A percentile compares a stretch with the other conserved stretches of the same genome.
Evolutionary conservation across 2,888 invertebrate genomes (phyloP).

Genomic region (Sarcophaga carnaria): DNA sequence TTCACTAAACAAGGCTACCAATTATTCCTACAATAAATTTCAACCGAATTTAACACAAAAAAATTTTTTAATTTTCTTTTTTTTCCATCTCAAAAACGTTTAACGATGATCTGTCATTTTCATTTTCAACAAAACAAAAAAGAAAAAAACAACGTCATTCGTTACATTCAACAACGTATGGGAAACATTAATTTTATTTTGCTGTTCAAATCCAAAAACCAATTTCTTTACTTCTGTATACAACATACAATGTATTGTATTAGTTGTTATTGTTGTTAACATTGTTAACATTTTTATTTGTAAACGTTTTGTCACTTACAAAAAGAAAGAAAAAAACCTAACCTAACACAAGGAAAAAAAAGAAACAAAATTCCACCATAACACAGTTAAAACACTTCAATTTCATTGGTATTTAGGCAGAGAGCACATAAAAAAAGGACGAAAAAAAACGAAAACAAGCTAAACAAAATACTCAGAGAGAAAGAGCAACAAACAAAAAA

Average conservation of each 20-base stretch:
- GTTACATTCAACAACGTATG: conserved; percentile 44
- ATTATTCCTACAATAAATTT: too few species aligned
- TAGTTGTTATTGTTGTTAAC: background rate
- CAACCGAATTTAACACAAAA: background rate
- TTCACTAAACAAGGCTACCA: too few species aligned
- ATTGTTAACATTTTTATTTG: conserved; percentile 54
- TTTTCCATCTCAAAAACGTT: conserved; percentile 16
- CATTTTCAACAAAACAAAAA: conserved; percentile 19
- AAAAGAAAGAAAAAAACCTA: background rate
- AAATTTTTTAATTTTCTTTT: background rate
- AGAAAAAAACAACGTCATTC: background rate
- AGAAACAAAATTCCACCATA: conserved; percentile 46
- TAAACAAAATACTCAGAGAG: conserved; percentile 13
- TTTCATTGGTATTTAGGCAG: conserved; percentile 70
- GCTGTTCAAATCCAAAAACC: conserved; percentile 45
- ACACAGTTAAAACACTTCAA: conserved; percentile 71
- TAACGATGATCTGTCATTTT: conserved; percentile 48
- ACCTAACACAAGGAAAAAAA: background rate
- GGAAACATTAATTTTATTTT: conserved; percentile 55
- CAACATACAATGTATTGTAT: background rate
- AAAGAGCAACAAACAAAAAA: background rate
- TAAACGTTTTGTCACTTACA: conserved; percentile 58
- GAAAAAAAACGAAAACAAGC: conserved; percentile 1
- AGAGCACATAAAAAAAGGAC: background rate
- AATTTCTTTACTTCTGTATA: conserved; percentile 15